Base-by-base conservation (phyloP, 2,888 invertebrate genomes). In the Tubiluchus corallicola region DNA sequence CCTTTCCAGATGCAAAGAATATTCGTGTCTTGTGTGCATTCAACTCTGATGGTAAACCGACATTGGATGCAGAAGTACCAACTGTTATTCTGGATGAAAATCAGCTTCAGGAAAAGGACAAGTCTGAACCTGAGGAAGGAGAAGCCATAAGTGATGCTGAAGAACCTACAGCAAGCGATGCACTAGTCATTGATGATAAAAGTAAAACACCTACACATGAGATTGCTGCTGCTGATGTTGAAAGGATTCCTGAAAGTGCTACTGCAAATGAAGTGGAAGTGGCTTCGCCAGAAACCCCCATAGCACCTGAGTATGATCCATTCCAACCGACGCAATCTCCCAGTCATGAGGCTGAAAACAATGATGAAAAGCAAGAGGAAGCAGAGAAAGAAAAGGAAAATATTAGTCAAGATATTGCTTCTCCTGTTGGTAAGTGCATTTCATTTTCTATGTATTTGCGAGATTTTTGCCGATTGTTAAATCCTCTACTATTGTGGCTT, bases 321-420 rank as follows among this genome's bases (percentile, higher is more conserved):
- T 85, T 83, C 64, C 84, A 85, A 64, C 85, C 85, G 0, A 84
- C 85, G 4, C 81, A 82, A 61, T 82, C 83, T 1, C 67, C 77
- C 17, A n/a, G n/a, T n/a, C n/a, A n/a, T n/a, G n/a, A n/a, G n/a
- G n/a, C n/a, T n/a, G n/a, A n/a, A n/a, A n/a, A n/a, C n/a, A n/a
- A n/a, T n/a, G n/a, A n/a, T n/a, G n/a, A n/a, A n/a, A n/a, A n/a
- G n/a, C n/a, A n/a, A n/a, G n/a, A n/a, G n/a, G n/a, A n/a, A n/a
- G n/a, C n/a, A n/a, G n/a, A n/a, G n/a, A n/a, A n/a, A n/a, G n/a
- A n/a, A n/a, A n/a, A n/a, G n/a, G n/a, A n/a, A n/a, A n/a, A n/a
- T n/a, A n/a, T n/a, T n/a, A n/a, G n/a, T n/a, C n/a, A n/a, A n/a
- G n/a, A n/a, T n/a, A n/a, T n/a, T n/a, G n/a, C n/a, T n/a, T n/a